Evolutionary conservation across 1,140 invertebrate species (phyloP), one percentile per base, ranked within the genome.

Genomic region (Zaprionus vittiger): DNA sequence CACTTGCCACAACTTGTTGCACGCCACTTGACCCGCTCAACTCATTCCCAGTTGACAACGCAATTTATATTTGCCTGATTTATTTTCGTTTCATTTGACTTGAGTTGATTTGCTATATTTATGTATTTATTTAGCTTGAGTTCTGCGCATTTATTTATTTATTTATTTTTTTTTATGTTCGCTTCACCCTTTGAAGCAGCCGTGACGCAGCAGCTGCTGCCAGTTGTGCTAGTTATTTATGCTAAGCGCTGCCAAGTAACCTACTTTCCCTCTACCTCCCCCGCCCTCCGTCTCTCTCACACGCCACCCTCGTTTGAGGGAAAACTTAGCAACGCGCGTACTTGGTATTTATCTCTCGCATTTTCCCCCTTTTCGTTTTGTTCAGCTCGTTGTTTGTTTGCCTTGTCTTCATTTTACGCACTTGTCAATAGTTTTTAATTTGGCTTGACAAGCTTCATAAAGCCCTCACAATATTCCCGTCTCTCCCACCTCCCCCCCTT

Each of bases 241-340:
- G 83, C 84, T 89, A 89, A 86, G 73, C 83, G 78, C 77, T 86
- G 84, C 84, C 83, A 86, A 86, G 80, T 86, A 86, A 86, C 83
- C 83, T 83, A 86, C 80, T 86, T 86, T 80, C 68, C 49, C 31
- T 41, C 14, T 37, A 9, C 9, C 24, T 12, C 26, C 26, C 74
- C 41, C 28, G 54, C 28, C 6, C 38, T 44, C 17, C n/a, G 12
- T 34, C 5, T 1, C 67, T 38, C 12, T 24, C 6, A 6, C 20
- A 1, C 20, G 26, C 49, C 67, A 17, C 62, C 20, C 65, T 47
- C 59, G 22, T 44, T 44, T n/a, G 22, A 63, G 68, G 64, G 83
- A 87, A 87, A 77, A 87, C 80, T 80, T 83, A 80, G 83, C 80
- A 83, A 77, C 79, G 80, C 70, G 80, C 70, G 80, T 83, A 83